Evolutionary conservation across 2,797 vertebrate species (phyloP).

Genomic region (Pterois miles): DNA sequence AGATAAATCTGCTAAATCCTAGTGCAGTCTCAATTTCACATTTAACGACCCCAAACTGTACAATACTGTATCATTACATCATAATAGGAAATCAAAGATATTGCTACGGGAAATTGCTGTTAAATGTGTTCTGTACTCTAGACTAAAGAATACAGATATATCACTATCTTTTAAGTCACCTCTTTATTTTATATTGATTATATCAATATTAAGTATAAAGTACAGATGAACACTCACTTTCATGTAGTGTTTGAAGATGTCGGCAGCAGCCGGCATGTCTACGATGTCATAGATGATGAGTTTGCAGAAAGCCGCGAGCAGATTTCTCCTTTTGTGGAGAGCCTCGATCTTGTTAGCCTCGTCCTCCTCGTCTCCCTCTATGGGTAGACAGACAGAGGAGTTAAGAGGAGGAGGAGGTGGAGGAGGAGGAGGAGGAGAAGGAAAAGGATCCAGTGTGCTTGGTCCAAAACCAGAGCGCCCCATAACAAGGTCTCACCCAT

Average conservation of each 20-base stretch:
- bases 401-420: not conserved
- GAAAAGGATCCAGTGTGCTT: not conserved
- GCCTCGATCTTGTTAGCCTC: constrained; percentile 99
- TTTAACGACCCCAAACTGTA: not conserved
- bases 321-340: constrained; percentile 98
- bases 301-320: constrained; percentile 97
- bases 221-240: constrained; percentile 84
- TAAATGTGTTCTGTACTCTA: not conserved
- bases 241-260: constrained; percentile 99
- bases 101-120: not conserved
- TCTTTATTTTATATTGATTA: not conserved
- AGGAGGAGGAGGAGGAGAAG: too few species aligned
- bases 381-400: not conserved
- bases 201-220: not conserved
- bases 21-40: not conserved
- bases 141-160: not conserved
- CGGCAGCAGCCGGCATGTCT: constrained; percentile 98
- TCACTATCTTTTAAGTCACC: not conserved
- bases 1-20: not conserved
- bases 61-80: not conserved
- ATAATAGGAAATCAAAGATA: not conserved
- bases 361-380: constrained; percentile 99
- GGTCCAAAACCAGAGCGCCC: not conserved
- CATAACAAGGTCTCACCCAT: constrained; percentile 87
- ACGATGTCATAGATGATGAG: constrained; percentile 99